Conservation (phyloP, 2,113 vertebrate species). For the Todiramphus saurophagus region DNA sequence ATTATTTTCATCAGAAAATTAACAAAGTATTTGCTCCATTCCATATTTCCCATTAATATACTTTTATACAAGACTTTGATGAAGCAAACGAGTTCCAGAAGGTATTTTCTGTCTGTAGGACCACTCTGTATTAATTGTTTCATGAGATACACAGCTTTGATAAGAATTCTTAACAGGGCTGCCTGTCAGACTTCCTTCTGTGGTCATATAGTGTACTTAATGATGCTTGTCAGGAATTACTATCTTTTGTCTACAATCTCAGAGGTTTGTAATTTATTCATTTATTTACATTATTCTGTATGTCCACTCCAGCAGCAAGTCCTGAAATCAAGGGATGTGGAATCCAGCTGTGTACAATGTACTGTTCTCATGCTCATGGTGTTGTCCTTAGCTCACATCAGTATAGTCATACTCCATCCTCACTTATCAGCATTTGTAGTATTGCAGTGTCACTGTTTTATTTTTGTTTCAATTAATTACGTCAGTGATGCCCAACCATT, state of each 20-base stretch:
- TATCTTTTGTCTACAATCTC: not conserved
- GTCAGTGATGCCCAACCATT: not conserved
- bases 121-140: not conserved
- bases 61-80: not conserved
- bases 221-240: not conserved
- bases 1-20: not conserved
- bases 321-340: not conserved
- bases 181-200: not conserved
- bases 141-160: not conserved
- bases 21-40: not conserved
- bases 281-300: not conserved
- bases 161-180: not conserved
- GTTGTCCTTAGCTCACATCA: not conserved
- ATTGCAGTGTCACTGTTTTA: not conserved
- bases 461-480: not conserved
- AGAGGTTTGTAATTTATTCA: not conserved
- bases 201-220: not conserved
- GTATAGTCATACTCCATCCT: not conserved
- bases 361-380: not conserved
- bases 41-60: not conserved
- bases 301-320: not conserved
- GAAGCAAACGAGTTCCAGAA: not conserved
- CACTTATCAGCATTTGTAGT: not conserved
- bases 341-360: not conserved
- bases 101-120: slow-evolving; percentile 46